Percentiles rank a stretch among this genome's conserved stretches.
Evolutionary conservation across 1,140 invertebrate genomes (phyloP).

Genomic region (Vanessa tameamea): DNA sequence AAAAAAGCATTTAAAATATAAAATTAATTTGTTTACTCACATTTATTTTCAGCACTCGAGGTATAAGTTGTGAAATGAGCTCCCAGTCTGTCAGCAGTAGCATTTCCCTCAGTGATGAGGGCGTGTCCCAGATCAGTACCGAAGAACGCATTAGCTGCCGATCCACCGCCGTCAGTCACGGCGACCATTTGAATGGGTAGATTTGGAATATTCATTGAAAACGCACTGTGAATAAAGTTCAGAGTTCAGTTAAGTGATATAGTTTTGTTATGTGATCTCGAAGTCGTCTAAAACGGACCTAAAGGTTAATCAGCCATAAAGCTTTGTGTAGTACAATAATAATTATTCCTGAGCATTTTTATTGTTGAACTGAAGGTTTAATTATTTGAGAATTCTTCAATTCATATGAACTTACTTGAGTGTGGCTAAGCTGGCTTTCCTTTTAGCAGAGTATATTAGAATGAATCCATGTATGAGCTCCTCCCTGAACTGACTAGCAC

Average conservation of each 20-base stretch:
- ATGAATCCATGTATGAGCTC: slow-evolving; percentile 98
- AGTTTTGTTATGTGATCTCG: no score
- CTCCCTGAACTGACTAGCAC: slow-evolving; percentile 94
- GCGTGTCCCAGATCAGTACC: slow-evolving; percentile 93
- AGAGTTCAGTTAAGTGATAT: no score
- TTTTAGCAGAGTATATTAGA: slow-evolving; percentile 96
- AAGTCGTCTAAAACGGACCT: no score
- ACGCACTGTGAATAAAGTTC: slow-evolving; percentile 88
- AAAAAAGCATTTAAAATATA: no score
- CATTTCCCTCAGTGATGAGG: slow-evolving; percentile 95
- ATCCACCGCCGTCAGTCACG: slow-evolving; percentile 92
- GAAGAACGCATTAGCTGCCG: slow-evolving; percentile 90
- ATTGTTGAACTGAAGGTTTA: no score
- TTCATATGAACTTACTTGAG: slow-evolving; percentile 89
- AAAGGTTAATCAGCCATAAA: no score
- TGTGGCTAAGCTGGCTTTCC: slow-evolving; percentile 96
- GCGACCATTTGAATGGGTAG: slow-evolving; percentile 97
- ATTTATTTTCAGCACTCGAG: slow-evolving; percentile 90
- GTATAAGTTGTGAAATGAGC: slow-evolving; percentile 95
- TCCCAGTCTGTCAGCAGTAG: slow-evolving; percentile 93
- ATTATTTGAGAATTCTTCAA: no score
- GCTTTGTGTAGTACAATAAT: no score
- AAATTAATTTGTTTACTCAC: slow-evolving; percentile 76
- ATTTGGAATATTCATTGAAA: slow-evolving; percentile 96
- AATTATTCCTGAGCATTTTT: no score